These are phyloP conservation scores for Chloroclysta siterata DNA, from an alignment of 2,888 invertebrate species.

Conservation along the genomic window DNA sequence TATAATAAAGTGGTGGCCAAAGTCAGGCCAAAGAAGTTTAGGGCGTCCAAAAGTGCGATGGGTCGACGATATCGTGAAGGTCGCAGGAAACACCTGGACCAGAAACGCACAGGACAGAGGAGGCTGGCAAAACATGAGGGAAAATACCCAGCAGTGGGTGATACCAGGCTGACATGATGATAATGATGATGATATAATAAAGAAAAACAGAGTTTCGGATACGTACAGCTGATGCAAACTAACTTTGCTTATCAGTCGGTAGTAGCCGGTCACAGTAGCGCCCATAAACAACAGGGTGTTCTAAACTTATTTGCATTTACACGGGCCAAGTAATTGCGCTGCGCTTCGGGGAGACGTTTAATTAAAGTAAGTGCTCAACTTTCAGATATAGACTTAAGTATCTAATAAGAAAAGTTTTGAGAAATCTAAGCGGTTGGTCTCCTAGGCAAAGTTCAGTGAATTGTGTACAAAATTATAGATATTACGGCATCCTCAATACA, in stretches of 20 bases:
- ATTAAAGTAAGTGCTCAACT: slow-evolving; percentile 80
- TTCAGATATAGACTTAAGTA: slow-evolving; percentile 71
- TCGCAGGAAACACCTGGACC: no score
- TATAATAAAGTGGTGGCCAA: no score
- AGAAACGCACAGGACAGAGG: no score
- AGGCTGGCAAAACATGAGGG: no score
- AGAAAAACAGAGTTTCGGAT: not conserved
- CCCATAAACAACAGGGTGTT: slow-evolving; percentile 74
- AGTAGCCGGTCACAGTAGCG: slow-evolving; percentile 52
- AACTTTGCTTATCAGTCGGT: slow-evolving; percentile 1
- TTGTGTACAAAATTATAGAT: not conserved
- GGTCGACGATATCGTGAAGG: no score
- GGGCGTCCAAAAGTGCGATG: no score
- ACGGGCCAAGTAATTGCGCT: slow-evolving; percentile 81
- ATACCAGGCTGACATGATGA: no score
- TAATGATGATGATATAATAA: not conserved
- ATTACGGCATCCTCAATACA: not conserved
- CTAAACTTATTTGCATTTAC: slow-evolving; percentile 83
- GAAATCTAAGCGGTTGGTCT: slow-evolving; percentile 57
- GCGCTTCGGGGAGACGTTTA: slow-evolving; percentile 82
- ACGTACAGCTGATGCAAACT: not conserved
- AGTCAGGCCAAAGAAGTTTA: no score
- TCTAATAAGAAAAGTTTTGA: slow-evolving; percentile 77
- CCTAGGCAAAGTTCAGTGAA: slow-evolving; percentile 29
- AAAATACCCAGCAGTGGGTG: no score